Percentiles rank a stretch among this genome's conserved stretches.
Evolutionary conservation across 2,113 vertebrate species (phyloP).

Genomic region (Odontophorus gujanensis): DNA sequence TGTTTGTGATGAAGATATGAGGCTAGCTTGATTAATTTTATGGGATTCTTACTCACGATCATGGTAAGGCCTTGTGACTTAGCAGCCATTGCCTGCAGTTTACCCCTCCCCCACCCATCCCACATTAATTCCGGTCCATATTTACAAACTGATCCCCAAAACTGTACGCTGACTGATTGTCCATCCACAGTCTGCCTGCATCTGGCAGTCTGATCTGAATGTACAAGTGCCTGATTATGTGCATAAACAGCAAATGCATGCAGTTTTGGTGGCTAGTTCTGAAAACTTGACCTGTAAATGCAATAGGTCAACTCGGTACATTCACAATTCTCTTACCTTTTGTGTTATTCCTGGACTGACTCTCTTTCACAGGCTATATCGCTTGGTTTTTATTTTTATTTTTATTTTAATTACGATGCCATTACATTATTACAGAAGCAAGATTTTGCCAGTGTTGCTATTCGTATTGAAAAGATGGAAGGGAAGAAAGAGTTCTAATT

Average conservation of each 20-base stretch:
- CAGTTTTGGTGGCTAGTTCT: slow-evolving; percentile 8
- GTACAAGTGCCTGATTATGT: slow-evolving; percentile 9
- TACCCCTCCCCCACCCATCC: fast-evolving
- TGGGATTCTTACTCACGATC: neutral
- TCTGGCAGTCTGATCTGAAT: slow-evolving; percentile 18
- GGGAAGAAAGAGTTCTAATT: neutral
- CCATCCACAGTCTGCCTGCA: neutral
- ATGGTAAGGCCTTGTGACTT: neutral
- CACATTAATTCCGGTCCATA: neutral
- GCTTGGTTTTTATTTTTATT: neutral
- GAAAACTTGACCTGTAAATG: slow-evolving; percentile 46
- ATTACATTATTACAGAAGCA: neutral
- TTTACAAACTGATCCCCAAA: neutral
- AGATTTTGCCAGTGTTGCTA: neutral
- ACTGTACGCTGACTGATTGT: neutral
- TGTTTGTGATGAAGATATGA: neutral
- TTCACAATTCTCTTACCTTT: neutral
- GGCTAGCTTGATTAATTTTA: neutral
- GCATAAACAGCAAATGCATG: slow-evolving; percentile 22
- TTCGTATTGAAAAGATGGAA: neutral
- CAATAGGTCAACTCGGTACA: slow-evolving; percentile 29
- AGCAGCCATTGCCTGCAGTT: neutral
- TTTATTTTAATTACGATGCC: neutral
- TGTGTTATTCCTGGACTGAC: neutral
- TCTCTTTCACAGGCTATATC: neutral